Conservation (phyloP, 2,113 vertebrate species). For the Anser brachyrhynchus region DNA sequence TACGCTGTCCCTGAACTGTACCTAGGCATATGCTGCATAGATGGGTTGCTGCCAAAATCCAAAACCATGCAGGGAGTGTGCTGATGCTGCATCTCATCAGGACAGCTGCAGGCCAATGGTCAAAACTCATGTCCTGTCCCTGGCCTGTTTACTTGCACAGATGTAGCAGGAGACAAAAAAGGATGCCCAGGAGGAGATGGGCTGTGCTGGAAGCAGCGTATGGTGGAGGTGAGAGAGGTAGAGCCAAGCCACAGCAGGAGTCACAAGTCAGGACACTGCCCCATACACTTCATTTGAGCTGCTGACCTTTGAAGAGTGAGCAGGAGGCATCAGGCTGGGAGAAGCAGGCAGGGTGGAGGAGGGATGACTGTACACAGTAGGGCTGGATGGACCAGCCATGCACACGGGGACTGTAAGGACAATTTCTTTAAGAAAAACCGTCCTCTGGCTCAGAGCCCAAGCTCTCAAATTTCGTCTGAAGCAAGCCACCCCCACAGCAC, state of each 20-base stretch:
- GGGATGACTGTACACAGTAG: accelerated
- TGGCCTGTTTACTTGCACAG: neutral
- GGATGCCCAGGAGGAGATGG: neutral
- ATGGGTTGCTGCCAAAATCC: neutral
- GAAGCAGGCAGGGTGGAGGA: neutral
- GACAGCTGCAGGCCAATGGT: neutral
- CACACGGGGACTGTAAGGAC: neutral
- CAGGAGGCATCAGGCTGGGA: neutral
- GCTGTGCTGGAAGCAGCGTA: neutral
- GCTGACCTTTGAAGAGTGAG: neutral
- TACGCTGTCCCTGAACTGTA: neutral
- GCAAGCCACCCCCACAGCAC: neutral
- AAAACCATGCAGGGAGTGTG: neutral
- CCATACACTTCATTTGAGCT: neutral
- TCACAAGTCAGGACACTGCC: neutral
- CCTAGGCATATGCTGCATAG: neutral
- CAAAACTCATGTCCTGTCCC: neutral
- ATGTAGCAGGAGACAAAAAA: neutral
- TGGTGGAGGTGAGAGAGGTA: neutral
- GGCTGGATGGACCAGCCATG: neutral
- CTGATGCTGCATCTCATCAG: neutral
- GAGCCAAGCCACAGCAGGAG: neutral
- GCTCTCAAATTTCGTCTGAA: constrained; percentile 6
- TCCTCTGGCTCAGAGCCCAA: neutral
- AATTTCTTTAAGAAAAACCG: neutral